Conservation (phyloP, 2,888 invertebrate genomes). For the Eupsilia transversa region DNA sequence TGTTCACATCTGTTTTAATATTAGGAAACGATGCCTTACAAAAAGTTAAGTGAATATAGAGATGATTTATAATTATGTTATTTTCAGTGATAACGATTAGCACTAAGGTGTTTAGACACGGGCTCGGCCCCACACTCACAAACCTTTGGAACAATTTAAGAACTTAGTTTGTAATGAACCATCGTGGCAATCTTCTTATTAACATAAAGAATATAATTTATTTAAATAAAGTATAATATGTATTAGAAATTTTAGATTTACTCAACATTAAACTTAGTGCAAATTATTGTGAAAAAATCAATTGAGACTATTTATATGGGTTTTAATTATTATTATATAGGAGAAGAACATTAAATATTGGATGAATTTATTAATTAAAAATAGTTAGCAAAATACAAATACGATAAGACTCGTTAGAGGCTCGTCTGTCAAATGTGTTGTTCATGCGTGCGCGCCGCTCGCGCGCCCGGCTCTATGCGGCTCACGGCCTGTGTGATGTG, state of each 20-base stretch:
- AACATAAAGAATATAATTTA: slow-evolving; percentile 90
- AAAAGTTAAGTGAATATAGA: slow-evolving; percentile 89
- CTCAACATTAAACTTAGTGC: slow-evolving; percentile 90
- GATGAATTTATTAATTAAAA: slow-evolving; percentile 91
- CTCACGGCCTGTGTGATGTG: slow-evolving; percentile 45
- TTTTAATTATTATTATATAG: slow-evolving; percentile 91
- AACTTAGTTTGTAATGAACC: slow-evolving; percentile 90
- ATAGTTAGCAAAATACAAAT: slow-evolving; percentile 91
- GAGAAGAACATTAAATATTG: slow-evolving; percentile 89
- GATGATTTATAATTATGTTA: slow-evolving; percentile 89
- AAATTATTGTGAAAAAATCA: slow-evolving; percentile 90
- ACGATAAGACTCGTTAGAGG: slow-evolving; percentile 90
- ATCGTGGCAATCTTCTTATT: slow-evolving; percentile 89
- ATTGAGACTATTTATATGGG: slow-evolving; percentile 90
- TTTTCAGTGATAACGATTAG: slow-evolving; percentile 88
- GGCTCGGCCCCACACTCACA: slow-evolving; percentile 82
- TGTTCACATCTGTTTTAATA: slow-evolving; percentile 87
- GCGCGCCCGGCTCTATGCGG: slow-evolving; percentile 64
- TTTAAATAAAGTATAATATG: slow-evolving; percentile 89
- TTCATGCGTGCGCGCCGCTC: slow-evolving; percentile 67
- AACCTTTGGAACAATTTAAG: slow-evolving; percentile 89
- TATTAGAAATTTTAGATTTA: slow-evolving; percentile 91
- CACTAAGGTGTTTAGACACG: slow-evolving; percentile 82
- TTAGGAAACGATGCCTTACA: slow-evolving; percentile 89
- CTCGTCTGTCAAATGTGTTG: slow-evolving; percentile 87